Evolutionary conservation across 2,113 vertebrate genomes (phyloP).

Genomic region (Hyperoodon ampullatus): DNA sequence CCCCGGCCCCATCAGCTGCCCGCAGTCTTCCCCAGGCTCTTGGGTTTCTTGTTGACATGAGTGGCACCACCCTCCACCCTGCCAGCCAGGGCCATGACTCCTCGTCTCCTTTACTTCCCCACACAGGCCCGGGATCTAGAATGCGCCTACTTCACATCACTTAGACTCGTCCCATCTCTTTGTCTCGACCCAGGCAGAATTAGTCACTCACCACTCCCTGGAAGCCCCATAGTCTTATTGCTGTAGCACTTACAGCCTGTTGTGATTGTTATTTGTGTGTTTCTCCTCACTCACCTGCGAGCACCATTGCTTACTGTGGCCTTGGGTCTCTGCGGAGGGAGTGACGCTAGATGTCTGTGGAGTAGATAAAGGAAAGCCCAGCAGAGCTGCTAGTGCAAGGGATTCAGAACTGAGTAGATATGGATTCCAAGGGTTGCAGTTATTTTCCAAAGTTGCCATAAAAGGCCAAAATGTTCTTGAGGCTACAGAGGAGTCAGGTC

Average conservation of each 20-base stretch:
- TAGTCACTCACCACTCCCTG: neutral
- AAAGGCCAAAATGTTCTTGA: neutral
- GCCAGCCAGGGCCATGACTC: neutral
- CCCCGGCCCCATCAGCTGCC: too few relatives aligned
- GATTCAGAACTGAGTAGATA: neutral
- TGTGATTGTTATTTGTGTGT: neutral
- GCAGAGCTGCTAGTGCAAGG: neutral
- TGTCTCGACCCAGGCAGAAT: neutral
- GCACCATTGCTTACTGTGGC: neutral
- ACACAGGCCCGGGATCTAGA: neutral
- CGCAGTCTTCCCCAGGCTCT: neutral
- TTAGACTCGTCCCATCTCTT: neutral
- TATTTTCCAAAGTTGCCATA: neutral
- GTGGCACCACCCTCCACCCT: rapidly evolving
- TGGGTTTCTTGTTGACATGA: neutral
- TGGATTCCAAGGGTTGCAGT: neutral
- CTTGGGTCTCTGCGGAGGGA: neutral
- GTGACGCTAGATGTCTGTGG: neutral
- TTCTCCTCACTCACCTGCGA: neutral
- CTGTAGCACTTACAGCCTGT: neutral
- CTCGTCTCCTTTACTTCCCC: neutral
- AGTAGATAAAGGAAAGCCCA: neutral
- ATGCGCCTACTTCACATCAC: neutral
- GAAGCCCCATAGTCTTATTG: neutral
- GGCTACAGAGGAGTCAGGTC: neutral